Evolutionary conservation across 2,888 invertebrate species (phyloP), one percentile per base, ranked within the genome.

Genomic region (Arctia plantaginis): DNA sequence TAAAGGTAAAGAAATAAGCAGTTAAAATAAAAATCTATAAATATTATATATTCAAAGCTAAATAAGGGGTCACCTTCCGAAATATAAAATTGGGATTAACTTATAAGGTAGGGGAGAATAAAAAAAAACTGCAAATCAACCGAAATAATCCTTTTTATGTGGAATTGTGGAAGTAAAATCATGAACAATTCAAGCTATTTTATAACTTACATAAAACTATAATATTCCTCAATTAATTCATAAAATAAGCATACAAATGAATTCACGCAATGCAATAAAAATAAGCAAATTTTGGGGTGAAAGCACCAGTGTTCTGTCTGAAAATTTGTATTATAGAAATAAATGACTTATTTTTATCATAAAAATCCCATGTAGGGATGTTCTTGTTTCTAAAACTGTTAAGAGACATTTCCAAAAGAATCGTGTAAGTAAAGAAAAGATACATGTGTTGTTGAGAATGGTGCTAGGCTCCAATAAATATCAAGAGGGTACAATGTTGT

Each of bases 241-340:
- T 84, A 83, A 85, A 81, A 81, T 82, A 81, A 85, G 85, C 81
- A 79, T 76, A 87, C 82, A 82, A 84, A 86, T 77, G 79, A 77
- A 82, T 87, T 85, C 87, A 88, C 86, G 86, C 86, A 85, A 89
- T 79, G 80, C 83, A 87, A 87, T 86, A 86, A 86, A 84, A 87
- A 81, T 77, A 62, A 15, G 68, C 76, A 13, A 74, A 71, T n/a
- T 18, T 18, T 73, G 33, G 66, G 85, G 83, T 72, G 10, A 35
- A 75, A 66, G 39, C 67, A 39, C 75, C 72, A 71, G 64, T 75
- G 69, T 33, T 66, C 44, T 47, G 10, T 62, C 62, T n/a, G 15
- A 33, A 4, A 47, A 72, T 44, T n/a, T 44, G 30, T 30, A 47
- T 18, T 30, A 30, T 30, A 30, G 18, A 18, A 30, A 15, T 62